Percentiles rank a stretch among this genome's conserved stretches.
phyloP scores from a whole-genome alignment of 2,113 vertebrate species.

The Leptodactylus fuscus region DNA sequence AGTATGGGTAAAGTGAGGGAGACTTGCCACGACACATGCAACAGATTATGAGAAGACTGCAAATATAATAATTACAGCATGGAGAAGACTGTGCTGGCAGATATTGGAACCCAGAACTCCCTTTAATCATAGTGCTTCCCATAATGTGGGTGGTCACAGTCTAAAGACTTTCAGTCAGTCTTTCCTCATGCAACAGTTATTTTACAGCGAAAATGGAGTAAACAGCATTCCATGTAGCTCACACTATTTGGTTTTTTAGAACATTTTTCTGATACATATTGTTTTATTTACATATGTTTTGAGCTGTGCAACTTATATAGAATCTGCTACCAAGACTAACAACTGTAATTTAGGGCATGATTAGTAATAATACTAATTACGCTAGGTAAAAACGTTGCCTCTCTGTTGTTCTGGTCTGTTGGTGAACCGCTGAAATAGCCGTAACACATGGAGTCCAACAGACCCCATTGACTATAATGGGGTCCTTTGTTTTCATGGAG shows the following conservation, averaged over 20 bases:
- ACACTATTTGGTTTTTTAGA: slow-evolving; percentile 46
- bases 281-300: neutral
- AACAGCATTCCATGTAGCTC: slow-evolving; percentile 66
- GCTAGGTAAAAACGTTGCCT: no score
- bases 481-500: no score
- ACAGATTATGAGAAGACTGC: slow-evolving; percentile 73
- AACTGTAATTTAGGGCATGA: neutral
- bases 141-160: slow-evolving; percentile 75
- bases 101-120: slow-evolving; percentile 64
- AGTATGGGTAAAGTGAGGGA: slow-evolving; percentile 65
- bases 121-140: slow-evolving; percentile 76
- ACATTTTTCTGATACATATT: slow-evolving; percentile 16
- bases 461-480: no score
- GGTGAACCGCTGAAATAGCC: no score
- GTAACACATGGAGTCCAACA: no score
- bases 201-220: slow-evolving; percentile 67
- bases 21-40: slow-evolving; percentile 75
- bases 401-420: no score
- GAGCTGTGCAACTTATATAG: neutral
- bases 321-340: no score
- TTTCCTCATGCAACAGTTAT: slow-evolving; percentile 50
- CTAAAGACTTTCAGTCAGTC: slow-evolving; percentile 61
- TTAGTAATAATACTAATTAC: neutral
- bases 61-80: slow-evolving; percentile 76
- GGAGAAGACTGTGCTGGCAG: slow-evolving; percentile 71